These are phyloP conservation scores for Cyphomyrmex costatus DNA, from an alignment of 1,140 invertebrate genomes.

Conservation along the genomic window DNA sequence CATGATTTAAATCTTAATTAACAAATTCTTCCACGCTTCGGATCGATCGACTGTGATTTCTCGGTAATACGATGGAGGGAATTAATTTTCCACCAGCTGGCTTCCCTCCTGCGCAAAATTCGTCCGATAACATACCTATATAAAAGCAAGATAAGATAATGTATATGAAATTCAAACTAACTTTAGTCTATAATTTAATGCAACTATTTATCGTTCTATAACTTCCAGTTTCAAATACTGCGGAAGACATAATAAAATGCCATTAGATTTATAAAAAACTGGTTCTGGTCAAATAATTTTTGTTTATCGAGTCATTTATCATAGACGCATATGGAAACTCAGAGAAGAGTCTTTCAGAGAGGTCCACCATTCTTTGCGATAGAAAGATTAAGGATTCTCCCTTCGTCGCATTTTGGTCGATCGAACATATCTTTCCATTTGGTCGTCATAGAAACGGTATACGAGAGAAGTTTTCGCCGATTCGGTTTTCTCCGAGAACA, in stretches of 20 bases:
- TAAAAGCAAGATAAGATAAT: not conserved
- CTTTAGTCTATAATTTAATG: not conserved
- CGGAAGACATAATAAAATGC: not conserved
- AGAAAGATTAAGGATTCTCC: constrained; percentile 36
- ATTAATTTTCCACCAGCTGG: constrained; percentile 44
- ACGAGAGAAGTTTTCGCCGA: constrained; percentile 5
- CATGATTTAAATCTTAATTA: constrained; percentile 46
- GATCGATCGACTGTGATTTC: constrained; percentile 38
- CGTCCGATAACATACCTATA: constrained; percentile 3
- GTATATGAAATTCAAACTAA: constrained; percentile 33
- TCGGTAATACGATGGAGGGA: constrained; percentile 15
- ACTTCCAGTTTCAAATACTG: not conserved
- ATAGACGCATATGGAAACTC: not conserved
- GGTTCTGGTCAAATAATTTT: not conserved
- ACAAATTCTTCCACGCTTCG: constrained; percentile 13
- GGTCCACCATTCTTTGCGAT: not conserved
- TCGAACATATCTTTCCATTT: constrained; percentile 58
- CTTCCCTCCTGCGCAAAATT: constrained; percentile 21
- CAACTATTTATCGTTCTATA: constrained; percentile 1
- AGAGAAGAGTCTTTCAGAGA: not conserved
- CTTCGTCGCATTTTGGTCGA: constrained; percentile 20
- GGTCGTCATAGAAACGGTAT: constrained; percentile 59
- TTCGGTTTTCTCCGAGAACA: constrained; percentile 23
- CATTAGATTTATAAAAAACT: not conserved
- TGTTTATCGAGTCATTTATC: not conserved